These are phyloP conservation scores for Phrynocephalus forsythii DNA, from an alignment of 2,797 vertebrate species.

Conservation along the genomic window DNA sequence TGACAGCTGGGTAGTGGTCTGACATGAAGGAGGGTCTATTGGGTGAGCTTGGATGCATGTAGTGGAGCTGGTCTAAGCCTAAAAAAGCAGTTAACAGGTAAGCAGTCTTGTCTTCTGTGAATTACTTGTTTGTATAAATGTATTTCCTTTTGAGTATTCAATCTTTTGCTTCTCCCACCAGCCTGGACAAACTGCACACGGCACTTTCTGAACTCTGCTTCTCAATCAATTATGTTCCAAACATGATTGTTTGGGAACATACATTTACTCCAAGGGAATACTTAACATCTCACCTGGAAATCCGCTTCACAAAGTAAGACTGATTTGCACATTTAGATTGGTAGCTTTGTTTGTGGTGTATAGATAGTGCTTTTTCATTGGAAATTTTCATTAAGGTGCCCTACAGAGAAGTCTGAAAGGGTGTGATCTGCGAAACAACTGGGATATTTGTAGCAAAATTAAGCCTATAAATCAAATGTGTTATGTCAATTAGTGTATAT, in stretches of 20 bases:
- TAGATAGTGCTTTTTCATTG: not conserved
- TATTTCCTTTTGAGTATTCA: slow-evolving; percentile 2
- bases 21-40: too few species aligned
- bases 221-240: slow-evolving; percentile 98
- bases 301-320: slow-evolving; percentile 98
- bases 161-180: slow-evolving; percentile 51
- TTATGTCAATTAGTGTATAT: not conserved
- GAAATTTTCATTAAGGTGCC: not conserved
- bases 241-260: slow-evolving; percentile 98
- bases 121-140: slow-evolving; percentile 7
- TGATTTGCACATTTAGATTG: not conserved
- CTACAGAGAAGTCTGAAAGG: not conserved
- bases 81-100: too few species aligned
- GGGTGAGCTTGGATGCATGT: too few species aligned
- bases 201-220: slow-evolving; percentile 98
- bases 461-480: not conserved
- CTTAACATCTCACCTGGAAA: slow-evolving; percentile 98
- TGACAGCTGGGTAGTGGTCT: too few species aligned
- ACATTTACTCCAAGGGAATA: slow-evolving; percentile 98
- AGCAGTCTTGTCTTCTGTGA: slow-evolving; percentile 17
- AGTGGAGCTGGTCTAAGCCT: too few species aligned
- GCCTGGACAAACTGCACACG: slow-evolving; percentile 98
- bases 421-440: not conserved
- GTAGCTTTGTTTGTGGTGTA: not conserved
- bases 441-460: not conserved